Evolutionary conservation across 2,113 vertebrate species (phyloP).

Genomic region (Zosterops hypoxanthus): DNA sequence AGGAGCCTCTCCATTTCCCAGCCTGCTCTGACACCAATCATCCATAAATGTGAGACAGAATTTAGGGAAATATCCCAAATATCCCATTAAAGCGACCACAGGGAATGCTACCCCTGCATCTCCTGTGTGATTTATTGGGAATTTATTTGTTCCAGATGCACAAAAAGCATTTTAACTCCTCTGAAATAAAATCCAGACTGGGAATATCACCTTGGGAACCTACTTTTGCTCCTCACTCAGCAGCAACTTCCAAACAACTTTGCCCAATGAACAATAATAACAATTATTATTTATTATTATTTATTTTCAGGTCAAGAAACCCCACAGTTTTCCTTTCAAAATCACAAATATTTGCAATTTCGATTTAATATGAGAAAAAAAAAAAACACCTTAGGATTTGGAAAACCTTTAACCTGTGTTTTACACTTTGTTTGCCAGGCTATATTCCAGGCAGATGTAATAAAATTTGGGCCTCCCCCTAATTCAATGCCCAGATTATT

Average conservation of each 20-base stretch:
- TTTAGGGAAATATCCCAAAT: not conserved
- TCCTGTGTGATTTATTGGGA: accelerated
- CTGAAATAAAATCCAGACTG: not conserved
- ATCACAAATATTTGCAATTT: not conserved
- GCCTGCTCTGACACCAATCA: not conserved
- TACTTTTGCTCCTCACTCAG: not conserved
- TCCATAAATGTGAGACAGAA: accelerated
- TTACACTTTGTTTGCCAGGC: not conserved
- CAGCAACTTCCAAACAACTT: not conserved
- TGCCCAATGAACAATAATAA: not conserved
- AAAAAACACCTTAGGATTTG: not conserved
- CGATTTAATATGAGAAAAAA: not conserved
- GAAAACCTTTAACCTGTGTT: not conserved
- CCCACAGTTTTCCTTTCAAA: not conserved
- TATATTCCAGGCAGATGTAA: not conserved
- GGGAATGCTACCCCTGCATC: accelerated
- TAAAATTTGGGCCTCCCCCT: not conserved
- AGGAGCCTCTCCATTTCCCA: not conserved
- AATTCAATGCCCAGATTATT: not conserved
- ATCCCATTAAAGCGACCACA: accelerated
- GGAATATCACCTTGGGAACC: not conserved
- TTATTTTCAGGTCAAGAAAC: not conserved
- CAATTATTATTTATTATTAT: not conserved
- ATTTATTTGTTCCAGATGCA: not conserved
- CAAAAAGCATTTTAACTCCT: not conserved